Percentiles rank a stretch among this genome's conserved stretches.
Evolutionary conservation across 2,113 vertebrate species (phyloP).

Genomic region (Equus przewalskii): DNA sequence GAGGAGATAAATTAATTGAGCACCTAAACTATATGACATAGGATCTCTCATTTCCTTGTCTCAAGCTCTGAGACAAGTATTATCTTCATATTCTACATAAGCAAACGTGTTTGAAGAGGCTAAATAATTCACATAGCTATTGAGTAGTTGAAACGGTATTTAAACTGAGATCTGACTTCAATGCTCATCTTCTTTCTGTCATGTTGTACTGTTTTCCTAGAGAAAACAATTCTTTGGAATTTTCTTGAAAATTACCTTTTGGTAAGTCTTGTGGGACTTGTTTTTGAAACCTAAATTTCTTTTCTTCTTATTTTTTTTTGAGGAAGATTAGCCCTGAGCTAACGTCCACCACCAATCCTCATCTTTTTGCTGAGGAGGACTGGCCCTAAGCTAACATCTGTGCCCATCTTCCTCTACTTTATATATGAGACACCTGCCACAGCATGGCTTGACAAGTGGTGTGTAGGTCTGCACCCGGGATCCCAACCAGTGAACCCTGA

Average conservation of each 20-base stretch:
- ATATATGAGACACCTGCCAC: no score
- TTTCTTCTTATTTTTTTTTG: not conserved
- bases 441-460: no score
- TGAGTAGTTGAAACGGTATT: not conserved
- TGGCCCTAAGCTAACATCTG: no score
- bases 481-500: no score
- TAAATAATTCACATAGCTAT: rapidly evolving
- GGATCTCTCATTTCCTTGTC: not conserved
- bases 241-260: not conserved
- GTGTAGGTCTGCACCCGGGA: no score
- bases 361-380: no score
- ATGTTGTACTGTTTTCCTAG: not conserved
- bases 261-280: not conserved
- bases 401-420: no score
- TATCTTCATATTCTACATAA: not conserved
- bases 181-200: rapidly evolving
- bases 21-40: not conserved
- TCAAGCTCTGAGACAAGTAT: rapidly evolving
- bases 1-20: not conserved
- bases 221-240: not conserved
- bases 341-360: no score
- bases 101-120: not conserved
- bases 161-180: not conserved
- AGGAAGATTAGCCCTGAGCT: no score
- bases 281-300: conserved; percentile 18